Conservation (phyloP, 2,797 vertebrate species). For the Hyperoplus immaculatus region DNA sequence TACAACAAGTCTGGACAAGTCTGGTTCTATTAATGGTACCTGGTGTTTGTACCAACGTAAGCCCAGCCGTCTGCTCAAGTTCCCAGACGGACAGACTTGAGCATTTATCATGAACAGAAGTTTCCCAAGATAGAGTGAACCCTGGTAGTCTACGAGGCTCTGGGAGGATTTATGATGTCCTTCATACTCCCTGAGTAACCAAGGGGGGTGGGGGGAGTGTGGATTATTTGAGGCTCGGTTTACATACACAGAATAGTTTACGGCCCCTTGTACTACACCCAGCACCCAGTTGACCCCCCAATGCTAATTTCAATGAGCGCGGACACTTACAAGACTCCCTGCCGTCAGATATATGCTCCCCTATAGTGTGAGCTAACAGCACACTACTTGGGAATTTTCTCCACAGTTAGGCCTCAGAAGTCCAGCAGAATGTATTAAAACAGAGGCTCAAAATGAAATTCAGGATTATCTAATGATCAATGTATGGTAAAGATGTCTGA, state of each 20-base stretch:
- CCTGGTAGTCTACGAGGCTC: constrained; percentile 21
- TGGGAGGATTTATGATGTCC: constrained; percentile 70
- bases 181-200: constrained; percentile 60
- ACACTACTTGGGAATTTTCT: not conserved
- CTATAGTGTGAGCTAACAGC: constrained; percentile 10
- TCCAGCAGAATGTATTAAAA: not conserved
- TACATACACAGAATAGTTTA: constrained; percentile 71
- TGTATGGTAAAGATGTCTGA: not conserved
- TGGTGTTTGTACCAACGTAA: constrained; percentile 49
- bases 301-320: constrained; percentile 49
- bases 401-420: not conserved
- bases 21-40: constrained; percentile 56
- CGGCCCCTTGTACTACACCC: constrained; percentile 49
- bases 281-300: constrained; percentile 44
- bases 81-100: constrained; percentile 53
- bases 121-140: constrained; percentile 60
- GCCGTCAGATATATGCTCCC: constrained; percentile 43
- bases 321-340: constrained; percentile 53
- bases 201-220: constrained; percentile 20
- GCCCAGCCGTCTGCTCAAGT: constrained; percentile 58
- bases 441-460: constrained; percentile 3
- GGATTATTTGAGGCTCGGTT: constrained; percentile 76
- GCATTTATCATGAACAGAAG: constrained; percentile 40
- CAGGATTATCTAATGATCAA: not conserved
- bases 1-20: constrained; percentile 34